Conservation (phyloP, 1,140 invertebrate genomes). For the Vollenhovia emeryi region DNA sequence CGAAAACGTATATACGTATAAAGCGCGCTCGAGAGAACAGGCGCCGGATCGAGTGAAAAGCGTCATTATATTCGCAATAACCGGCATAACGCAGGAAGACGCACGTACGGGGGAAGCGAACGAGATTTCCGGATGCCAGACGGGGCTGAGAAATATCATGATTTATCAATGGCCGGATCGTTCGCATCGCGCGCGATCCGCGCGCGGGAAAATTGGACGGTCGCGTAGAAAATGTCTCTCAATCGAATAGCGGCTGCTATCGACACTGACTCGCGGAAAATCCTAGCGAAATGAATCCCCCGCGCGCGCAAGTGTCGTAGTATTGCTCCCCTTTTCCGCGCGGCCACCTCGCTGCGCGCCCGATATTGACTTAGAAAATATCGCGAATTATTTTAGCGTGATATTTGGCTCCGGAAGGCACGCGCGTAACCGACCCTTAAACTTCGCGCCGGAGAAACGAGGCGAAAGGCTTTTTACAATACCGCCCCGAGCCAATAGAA, state of each 20-base stretch:
- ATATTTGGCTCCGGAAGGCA: background rate
- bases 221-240: conserved; percentile 26
- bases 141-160: conserved; percentile 2
- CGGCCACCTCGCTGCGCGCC: background rate
- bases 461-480: background rate
- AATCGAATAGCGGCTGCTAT: conserved; percentile 20
- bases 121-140: background rate
- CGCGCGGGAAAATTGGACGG: conserved; percentile 14
- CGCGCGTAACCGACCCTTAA: background rate
- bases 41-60: background rate
- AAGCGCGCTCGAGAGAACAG: too few relatives aligned
- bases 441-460: background rate
- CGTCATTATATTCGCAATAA: conserved; percentile 20
- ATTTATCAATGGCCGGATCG: conserved; percentile 28
- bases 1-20: background rate
- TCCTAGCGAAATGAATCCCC: conserved; percentile 11
- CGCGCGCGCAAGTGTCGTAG: background rate
- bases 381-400: background rate
- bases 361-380: conserved; percentile 23
- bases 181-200: background rate
- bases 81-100: background rate
- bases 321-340: background rate
- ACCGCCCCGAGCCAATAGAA: too few relatives aligned
- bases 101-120: background rate
- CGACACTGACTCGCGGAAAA: conserved; percentile 30